Evolutionary conservation across 2,113 vertebrate genomes (phyloP).

Genomic region (Zapus hudsonius): DNA sequence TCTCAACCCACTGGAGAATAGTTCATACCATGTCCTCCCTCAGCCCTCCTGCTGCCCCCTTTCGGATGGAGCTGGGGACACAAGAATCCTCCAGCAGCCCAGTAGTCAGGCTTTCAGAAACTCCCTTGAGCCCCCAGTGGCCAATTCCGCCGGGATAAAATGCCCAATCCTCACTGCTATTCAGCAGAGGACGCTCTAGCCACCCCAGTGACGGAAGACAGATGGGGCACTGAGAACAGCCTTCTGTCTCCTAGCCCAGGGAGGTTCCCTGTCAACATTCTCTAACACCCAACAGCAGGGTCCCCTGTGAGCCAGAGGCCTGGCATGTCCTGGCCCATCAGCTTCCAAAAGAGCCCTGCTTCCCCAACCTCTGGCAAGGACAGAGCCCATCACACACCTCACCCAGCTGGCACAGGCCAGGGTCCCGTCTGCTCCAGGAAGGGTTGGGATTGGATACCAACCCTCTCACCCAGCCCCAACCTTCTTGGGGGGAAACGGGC

Average conservation of each 20-base stretch:
- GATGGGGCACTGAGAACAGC: rapidly evolving
- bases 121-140: too few relatives aligned
- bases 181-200: too few relatives aligned
- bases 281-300: rapidly evolving
- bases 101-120: not conserved
- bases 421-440: not conserved
- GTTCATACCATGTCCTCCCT: not conserved
- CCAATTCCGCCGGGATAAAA: too few relatives aligned
- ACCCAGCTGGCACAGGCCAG: not conserved
- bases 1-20: rapidly evolving
- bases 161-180: not conserved
- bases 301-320: not conserved
- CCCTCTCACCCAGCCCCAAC: not conserved
- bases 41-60: not conserved
- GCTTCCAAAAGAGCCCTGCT: not conserved
- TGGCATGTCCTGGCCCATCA: rapidly evolving
- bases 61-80: not conserved
- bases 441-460: not conserved
- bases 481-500: not conserved
- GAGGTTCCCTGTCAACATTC: rapidly evolving
- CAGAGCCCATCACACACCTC: not conserved
- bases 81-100: not conserved
- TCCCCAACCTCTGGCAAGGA: not conserved
- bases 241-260: not conserved
- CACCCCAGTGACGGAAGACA: not conserved